Evolutionary conservation across 2,797 vertebrate genomes (phyloP).

Genomic region (Pseudotriccus pelzelni): DNA sequence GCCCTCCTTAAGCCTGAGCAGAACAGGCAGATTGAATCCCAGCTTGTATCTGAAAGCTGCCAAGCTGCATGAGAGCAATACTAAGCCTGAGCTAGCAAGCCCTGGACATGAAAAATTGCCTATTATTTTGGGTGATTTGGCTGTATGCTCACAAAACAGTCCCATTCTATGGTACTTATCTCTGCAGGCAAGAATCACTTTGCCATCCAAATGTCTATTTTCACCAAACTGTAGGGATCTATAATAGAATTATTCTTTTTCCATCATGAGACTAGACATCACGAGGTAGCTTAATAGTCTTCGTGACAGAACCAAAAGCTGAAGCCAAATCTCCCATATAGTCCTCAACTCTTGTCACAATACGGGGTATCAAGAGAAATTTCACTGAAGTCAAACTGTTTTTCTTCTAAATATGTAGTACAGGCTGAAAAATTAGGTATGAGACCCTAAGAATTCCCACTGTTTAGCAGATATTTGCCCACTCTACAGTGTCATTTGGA

Average conservation of each 20-base stretch:
- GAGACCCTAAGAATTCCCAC: background rate
- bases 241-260: background rate
- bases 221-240: background rate
- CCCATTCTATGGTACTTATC: background rate
- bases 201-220: background rate
- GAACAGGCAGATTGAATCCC: background rate
- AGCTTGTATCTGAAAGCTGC: background rate
- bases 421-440: background rate
- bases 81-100: background rate
- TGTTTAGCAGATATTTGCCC: background rate
- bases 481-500: background rate
- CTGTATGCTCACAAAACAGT: rapidly evolving
- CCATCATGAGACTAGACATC: background rate
- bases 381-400: background rate
- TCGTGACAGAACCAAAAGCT: background rate
- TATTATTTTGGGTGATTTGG: background rate
- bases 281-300: background rate
- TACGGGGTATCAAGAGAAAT: background rate
- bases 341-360: background rate
- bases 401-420: background rate
- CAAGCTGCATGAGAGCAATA: background rate
- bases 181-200: background rate
- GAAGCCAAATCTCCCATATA: background rate
- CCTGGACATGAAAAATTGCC: background rate
- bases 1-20: background rate